These are phyloP conservation scores for Limenitis camilla DNA, from an alignment of 2,888 invertebrate genomes.

Conservation along the genomic window DNA sequence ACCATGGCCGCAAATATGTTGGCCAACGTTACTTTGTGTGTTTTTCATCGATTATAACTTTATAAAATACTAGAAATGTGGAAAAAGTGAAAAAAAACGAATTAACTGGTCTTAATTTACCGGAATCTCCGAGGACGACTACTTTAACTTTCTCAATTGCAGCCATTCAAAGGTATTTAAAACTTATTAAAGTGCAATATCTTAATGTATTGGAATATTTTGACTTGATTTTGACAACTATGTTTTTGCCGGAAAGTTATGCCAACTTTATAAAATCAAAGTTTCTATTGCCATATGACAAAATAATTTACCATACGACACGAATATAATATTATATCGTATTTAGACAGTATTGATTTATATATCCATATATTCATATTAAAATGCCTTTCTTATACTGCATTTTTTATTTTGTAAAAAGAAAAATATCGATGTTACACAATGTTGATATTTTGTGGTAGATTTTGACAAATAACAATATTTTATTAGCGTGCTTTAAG, in stretches of 20 bases:
- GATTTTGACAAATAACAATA: too few species aligned
- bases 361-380: too few species aligned
- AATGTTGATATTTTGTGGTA: too few species aligned
- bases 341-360: constrained; percentile 1
- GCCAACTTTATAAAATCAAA: constrained; percentile 16
- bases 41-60: constrained; percentile 11
- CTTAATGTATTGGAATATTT: constrained; percentile 28
- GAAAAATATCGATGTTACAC: too few species aligned
- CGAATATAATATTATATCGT: too few species aligned
- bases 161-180: constrained; percentile 76
- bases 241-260: constrained; percentile 2
- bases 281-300: constrained; percentile 15
- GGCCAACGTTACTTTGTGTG: constrained; percentile 39
- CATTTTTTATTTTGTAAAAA: too few species aligned
- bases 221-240: constrained; percentile 16
- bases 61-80: constrained; percentile 9
- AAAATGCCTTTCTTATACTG: too few species aligned
- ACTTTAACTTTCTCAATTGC: constrained; percentile 93
- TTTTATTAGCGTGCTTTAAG: too few species aligned
- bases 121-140: constrained; percentile 93
- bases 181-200: constrained; percentile 43
- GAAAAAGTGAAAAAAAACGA: constrained; percentile 32
- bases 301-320: background rate
- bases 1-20: constrained; percentile 57
- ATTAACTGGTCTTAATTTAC: constrained; percentile 60